Evolutionary conservation across 1,140 invertebrate genomes (phyloP), one percentile per base, ranked within the genome.

Genomic region (Arion vulgaris): DNA sequence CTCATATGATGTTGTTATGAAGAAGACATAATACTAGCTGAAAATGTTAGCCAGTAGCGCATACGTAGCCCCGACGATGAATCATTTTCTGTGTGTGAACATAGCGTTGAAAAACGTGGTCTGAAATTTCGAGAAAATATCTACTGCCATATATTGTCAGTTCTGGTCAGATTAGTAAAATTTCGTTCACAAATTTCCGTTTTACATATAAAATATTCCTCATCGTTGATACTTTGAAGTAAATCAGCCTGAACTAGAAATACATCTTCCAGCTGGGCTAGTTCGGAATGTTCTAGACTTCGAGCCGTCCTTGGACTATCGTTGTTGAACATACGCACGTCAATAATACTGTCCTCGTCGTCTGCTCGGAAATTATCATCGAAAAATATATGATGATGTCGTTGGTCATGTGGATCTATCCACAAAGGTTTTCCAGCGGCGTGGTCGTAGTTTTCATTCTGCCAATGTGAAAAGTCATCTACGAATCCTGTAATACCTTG

Each of bases 301-400:
- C 84, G 34, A 57, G 82, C 72, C 13, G 81, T 80, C 49, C 80
- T 84, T 32, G 77, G 78, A 41, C 76, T 86, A 15, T 83, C 76
- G 23, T 80, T 69, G 74, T 87, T 86, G 76, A 90, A 88, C 77
- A 90, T 53, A 36, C 90, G 81, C 23, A 91, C 85, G 75, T 92
- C 89, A 5, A 91, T 86, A 38, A 92, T 91, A 82, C 89, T 92
- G 79, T 92, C 83, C 69, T 90, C 86, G 81, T 90, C 89, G 53
- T 87, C 87, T 15, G 88, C 85, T 32, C 91, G 79, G 79, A 90
- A 89, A 77, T 91, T 91, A 83, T 92, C 91, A 73, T 92, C 91
- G 81, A 92, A 92, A 77, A 92, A 88, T 71, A 92, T 91, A 81
- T 92, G 91, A 36, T 92, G 90, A n/a, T 89, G 87, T 0, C 73